Base-by-base conservation (phyloP, 2,113 vertebrate genomes). In the Cairina moschata region DNA sequence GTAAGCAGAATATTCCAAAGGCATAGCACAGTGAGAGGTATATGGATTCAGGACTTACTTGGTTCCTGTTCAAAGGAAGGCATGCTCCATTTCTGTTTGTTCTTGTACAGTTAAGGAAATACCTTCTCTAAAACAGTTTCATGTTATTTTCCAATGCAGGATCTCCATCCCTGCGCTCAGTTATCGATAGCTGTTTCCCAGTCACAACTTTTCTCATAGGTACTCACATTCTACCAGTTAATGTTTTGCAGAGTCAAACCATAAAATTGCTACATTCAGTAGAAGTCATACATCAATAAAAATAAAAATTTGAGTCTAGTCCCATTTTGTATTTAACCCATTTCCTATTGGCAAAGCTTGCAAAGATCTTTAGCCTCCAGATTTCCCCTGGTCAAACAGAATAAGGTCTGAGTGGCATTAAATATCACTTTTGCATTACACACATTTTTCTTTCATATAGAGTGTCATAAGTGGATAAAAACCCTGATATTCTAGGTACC, bases 331-430 rank as follows among this genome's bases (percentile, higher is more conserved):
- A 32, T 66, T 65, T 86, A 86, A 40, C 59, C 83, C 66, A 17
- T 38, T n/a, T 93, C 74, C 92, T 79, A 75, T 4, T 89, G 86
- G 77, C 77, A 89, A n/a, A 83, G 62, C 40, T 69, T 8, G 6
- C 86, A 73, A 69, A 95, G 86, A 89, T 72, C 91, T 92, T 82
- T 44, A 79, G 76, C 59, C 62, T 86, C 63, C 5, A 48, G 71
- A 89, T 91, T 92, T 95, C 92, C 92, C 83, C 50, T 59, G 91
- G 83, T 86, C 96, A 93, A 85, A 84, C 77, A 76, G 69, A 90
- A 78, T 62, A 50, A 89, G 36, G 71, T 21, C 71, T 76, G 83
- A 92, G 74, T 46, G 78, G 71, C 91, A 66, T 79, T 93, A 93
- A 92, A 93, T 67, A 89, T 79, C 74, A n/a, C 72, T 95, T 91